These are phyloP conservation scores for Larimichthys polyactis DNA, from an alignment of 2,113 vertebrate species.

Conservation along the genomic window DNA sequence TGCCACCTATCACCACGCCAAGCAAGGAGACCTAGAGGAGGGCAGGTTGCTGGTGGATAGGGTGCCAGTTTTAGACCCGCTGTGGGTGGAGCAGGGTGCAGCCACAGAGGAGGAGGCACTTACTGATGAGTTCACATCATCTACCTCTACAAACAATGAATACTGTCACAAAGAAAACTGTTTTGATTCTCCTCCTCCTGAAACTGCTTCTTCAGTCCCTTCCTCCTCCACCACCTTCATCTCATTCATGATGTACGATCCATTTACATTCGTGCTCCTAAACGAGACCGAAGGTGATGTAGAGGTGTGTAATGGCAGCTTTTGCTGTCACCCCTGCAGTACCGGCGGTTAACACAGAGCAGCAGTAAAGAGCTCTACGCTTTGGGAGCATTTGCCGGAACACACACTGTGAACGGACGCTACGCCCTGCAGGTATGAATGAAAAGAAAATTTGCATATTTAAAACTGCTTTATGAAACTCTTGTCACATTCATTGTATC, in stretches of 20 bases:
- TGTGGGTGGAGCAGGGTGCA: background rate
- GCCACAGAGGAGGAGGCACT: background rate
- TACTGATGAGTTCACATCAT: background rate
- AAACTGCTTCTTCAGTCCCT: background rate
- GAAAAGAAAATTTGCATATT: background rate
- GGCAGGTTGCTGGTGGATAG: slow-evolving; percentile 88
- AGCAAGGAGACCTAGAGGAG: slow-evolving; percentile 78
- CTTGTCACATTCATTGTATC: background rate
- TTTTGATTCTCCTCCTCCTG: background rate
- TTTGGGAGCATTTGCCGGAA: slow-evolving; percentile 90
- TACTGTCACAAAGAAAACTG: slow-evolving; percentile 3
- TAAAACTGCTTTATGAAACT: background rate
- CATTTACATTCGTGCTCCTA: slow-evolving; percentile 88
- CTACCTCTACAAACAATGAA: background rate
- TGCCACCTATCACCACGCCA: slow-evolving; percentile 87
- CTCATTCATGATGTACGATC: slow-evolving; percentile 93
- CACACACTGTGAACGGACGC: slow-evolving; percentile 87
- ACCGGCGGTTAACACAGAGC: slow-evolving; percentile 53
- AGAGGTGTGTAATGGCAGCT: slow-evolving; percentile 85
- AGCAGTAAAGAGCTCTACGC: slow-evolving; percentile 87
- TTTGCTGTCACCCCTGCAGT: slow-evolving; percentile 91
- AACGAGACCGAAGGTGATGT: slow-evolving; percentile 78
- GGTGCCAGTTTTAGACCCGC: slow-evolving; percentile 80
- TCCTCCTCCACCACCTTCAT: slow-evolving; percentile 74
- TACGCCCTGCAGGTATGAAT: slow-evolving; percentile 88